Base-by-base conservation (phyloP, 1,140 invertebrate species). In the Polypedilum pembai region DNA sequence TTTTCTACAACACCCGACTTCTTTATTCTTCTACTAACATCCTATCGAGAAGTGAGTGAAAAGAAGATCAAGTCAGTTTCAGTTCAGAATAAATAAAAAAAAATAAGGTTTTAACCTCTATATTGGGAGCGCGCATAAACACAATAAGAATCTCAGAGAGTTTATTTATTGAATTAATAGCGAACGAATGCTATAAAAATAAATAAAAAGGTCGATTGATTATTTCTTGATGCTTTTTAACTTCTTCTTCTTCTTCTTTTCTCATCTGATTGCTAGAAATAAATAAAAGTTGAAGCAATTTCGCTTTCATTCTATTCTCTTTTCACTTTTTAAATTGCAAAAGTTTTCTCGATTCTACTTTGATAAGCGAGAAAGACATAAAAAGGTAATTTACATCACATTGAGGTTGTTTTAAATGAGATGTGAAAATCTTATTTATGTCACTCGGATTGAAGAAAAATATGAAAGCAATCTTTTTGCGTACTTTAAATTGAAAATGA, bases 141-240 rank as follows among this genome's bases (percentile, higher is more conserved):
- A 56, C 65, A 69, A 69, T 69, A 69, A n/a, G 20, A 20, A 18
- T 69, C 65, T 69, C 8, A 7, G 15, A 8, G 65, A 21, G n/a
- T 69, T 69, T 69, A 69, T 69, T 69, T 69, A 69, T 69, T 69
- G 65, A 69, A 69, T 69, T 69, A 69, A 69, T 69, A 69, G 17
- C 65, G 20, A 69, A 18, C 17, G 20, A 69, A 69, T 21, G 65
- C 65, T 69, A 69, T 69, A 69, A 69, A 69, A 69, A 69, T 69
- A 69, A 69, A 69, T 69, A 69, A 69, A 33, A 69, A 56, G 65
- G 65, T 69, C 65, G 65, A 69, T 69, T 69, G 65, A 69, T 69
- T 69, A 21, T 69, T 20, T 69, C 65, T 69, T 69, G 45, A 56
- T 56, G 45, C 45, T 56, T 56, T n/a, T 56, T 56, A 56, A 56